These are phyloP conservation scores for Eremobia ochroleuca DNA, from an alignment of 2,888 invertebrate species.

Conservation along the genomic window DNA sequence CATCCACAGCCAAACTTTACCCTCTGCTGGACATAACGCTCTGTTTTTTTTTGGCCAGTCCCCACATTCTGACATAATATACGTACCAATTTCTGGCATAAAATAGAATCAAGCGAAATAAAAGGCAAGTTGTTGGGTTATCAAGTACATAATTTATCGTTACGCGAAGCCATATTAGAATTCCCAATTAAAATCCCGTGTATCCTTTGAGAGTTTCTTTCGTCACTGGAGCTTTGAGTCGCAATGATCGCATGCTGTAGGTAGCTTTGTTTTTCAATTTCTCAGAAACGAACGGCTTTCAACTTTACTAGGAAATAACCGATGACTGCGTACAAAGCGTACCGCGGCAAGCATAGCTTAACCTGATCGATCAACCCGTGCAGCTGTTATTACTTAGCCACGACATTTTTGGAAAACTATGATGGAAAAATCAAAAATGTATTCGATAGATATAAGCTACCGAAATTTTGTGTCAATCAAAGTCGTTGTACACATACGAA, in stretches of 20 bases:
- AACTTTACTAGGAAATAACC: neutral
- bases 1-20: neutral
- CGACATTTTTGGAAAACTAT: too few species aligned
- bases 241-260: conserved; percentile 33
- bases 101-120: neutral
- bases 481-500: neutral
- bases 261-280: conserved; percentile 19
- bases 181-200: conserved; percentile 74
- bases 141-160: neutral
- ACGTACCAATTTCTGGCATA: neutral
- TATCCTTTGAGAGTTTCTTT: conserved; percentile 49
- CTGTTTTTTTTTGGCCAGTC: neutral
- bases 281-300: conserved; percentile 11
- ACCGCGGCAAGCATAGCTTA: too few species aligned
- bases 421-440: neutral
- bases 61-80: neutral
- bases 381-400: too few species aligned
- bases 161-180: conserved; percentile 25
- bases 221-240: conserved; percentile 55
- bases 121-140: neutral
- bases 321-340: neutral
- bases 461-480: neutral
- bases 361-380: too few species aligned
- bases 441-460: neutral
- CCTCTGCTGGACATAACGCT: neutral